Evolutionary conservation across 53 echinoderm and acorn worm species (phyloP).

Genomic region (Astropecten irregularis): DNA sequence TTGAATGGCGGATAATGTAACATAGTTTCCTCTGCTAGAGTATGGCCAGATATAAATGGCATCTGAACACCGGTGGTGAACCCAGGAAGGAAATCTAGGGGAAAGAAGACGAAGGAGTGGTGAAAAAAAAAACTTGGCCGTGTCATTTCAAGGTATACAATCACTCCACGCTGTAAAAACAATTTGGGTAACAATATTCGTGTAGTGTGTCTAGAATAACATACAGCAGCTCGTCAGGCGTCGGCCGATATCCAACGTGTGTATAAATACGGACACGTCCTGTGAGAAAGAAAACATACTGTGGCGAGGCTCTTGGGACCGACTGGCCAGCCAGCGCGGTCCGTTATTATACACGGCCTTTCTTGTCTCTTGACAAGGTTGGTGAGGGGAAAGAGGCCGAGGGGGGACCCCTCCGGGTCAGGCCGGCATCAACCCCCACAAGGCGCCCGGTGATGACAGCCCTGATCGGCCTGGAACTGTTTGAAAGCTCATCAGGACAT

Average conservation of each 20-base stretch:
- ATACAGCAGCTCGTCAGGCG: conserved; percentile 19
- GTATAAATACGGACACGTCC: conserved; percentile 47
- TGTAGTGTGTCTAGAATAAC: conserved; percentile 62
- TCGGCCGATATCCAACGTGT: conserved; percentile 3
- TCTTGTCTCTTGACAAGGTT: too few relatives aligned
- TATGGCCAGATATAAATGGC: not conserved
- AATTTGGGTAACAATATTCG: conserved; percentile 53
- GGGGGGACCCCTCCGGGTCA: conserved; percentile 8
- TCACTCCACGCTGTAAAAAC: conserved; percentile 50
- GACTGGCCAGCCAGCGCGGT: not conserved
- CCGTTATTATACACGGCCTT: too few relatives aligned
- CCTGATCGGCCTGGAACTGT: conserved; percentile 24
- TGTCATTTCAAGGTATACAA: conserved; percentile 30
- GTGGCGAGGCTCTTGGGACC: not conserved
- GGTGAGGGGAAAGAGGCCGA: not conserved
- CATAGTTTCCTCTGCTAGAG: not conserved
- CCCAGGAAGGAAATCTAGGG: too few relatives aligned
- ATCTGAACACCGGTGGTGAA: too few relatives aligned
- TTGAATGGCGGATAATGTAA: not conserved
- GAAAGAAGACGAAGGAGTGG: too few relatives aligned
- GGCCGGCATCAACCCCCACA: not conserved
- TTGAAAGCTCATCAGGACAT: conserved; percentile 45
- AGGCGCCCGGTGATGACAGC: conserved; percentile 47
- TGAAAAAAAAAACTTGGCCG: not conserved
- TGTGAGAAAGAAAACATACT: conserved; percentile 42